Evolutionary conservation across 2,113 vertebrate species (phyloP), one percentile per base, ranked within the genome.

Genomic region (Corythaixoides concolor): DNA sequence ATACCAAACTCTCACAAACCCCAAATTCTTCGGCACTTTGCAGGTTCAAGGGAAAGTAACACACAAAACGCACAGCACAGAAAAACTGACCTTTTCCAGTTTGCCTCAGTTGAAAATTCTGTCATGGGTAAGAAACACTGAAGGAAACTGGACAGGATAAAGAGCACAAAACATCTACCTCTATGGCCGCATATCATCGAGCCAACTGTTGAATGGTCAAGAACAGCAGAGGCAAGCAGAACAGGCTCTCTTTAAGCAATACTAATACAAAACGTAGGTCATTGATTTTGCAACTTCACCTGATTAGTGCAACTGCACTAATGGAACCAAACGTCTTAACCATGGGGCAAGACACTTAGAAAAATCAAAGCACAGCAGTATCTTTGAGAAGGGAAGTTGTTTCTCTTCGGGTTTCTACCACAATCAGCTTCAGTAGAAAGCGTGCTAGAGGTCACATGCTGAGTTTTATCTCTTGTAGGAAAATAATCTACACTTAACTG

Each of bases 251-350:
- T 93, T 96, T 76, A 88, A 97, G 90, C 68, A 92, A 91, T 11
- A 70, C 30, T 58, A 87, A 68, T 30, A 86, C 45, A 94, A 73
- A 88, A 83, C 55, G 79, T 56, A 87, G 60, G 39, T 69, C 56
- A 74, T 11, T 5, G 52, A 89, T 97, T 94, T 95, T 70, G 74
- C 85, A 97, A 91, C 47, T 91, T 93, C 74, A 93, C 87, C 85
- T 41, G n/a, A 73, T 97, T 97, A 97, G 95, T 84, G 39, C 55
- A 93, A 93, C 37, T 53, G 28, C n/a, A 49, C 28, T n/a, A 55
- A 79, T 56, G n/a, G 45, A 91, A 89, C 6, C 59, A 88, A 59
- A 53, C 17, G 12, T 69, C 90, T 94, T 89, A 70, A 93, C 76
- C 66, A 47, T 0, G n/a, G 32, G 35, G 21, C 41, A 83, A 92